Evolutionary conservation across 35 echinoderm and acorn worm species (phyloP).

Genomic region (Anneissia japonica): DNA sequence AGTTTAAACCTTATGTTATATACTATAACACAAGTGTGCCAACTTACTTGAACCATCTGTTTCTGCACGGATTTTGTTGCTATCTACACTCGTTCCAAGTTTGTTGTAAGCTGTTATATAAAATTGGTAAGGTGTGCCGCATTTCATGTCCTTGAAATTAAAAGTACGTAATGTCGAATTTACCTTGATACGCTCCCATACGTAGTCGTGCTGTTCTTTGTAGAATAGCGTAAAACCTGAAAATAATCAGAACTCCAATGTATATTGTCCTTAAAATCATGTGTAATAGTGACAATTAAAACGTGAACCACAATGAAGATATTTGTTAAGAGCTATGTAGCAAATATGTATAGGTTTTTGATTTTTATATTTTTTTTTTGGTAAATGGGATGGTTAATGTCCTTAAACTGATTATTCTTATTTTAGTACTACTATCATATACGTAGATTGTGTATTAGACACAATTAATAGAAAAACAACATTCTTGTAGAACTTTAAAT

Average conservation of each 20-base stretch:
- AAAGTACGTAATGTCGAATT: slow-evolving; percentile 51
- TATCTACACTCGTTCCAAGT: slow-evolving; percentile 65
- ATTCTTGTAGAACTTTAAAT: background rate
- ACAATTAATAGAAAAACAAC: background rate
- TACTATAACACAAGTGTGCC: background rate
- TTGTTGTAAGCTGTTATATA: slow-evolving; percentile 70
- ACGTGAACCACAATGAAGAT: background rate
- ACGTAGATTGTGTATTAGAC: background rate
- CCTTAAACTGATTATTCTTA: too few relatives aligned
- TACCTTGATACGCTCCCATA: slow-evolving; percentile 25
- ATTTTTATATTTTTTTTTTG: background rate
- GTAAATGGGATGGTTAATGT: background rate
- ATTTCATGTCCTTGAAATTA: slow-evolving; percentile 46
- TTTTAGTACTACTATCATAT: too few relatives aligned
- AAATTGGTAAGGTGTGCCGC: slow-evolving; percentile 81
- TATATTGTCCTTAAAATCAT: background rate
- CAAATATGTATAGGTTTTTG: background rate
- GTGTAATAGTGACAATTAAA: background rate
- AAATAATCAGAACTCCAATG: background rate
- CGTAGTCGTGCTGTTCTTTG: slow-evolving; percentile 66
- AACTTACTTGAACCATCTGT: slow-evolving; percentile 73
- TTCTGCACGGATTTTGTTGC: slow-evolving; percentile 40
- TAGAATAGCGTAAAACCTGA: slow-evolving; percentile 72
- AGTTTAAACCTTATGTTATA: background rate
- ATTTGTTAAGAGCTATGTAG: background rate